Evolutionary conservation across 1,140 invertebrate genomes (phyloP).

Genomic region (Zaprionus africanus): DNA sequence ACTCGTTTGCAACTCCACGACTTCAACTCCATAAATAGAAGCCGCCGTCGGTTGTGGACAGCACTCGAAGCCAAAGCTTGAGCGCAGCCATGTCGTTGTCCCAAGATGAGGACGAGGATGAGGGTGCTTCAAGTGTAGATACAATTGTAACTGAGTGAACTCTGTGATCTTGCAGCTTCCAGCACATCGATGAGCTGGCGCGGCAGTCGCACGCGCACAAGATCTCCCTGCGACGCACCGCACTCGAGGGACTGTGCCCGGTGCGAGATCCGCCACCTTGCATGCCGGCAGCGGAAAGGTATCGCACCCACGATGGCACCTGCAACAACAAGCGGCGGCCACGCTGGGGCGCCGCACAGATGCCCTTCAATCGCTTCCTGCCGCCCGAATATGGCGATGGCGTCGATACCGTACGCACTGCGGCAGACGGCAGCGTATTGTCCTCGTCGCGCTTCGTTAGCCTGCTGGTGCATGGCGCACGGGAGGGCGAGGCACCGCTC

Average conservation of each 20-base stretch:
- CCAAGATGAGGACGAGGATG: constrained; percentile 31
- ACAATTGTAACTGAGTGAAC: neutral
- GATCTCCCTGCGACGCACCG: constrained; percentile 77
- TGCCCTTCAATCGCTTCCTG: constrained; percentile 92
- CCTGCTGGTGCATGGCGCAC: constrained; percentile 87
- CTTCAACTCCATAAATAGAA: constrained; percentile 61
- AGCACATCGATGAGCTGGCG: constrained; percentile 77
- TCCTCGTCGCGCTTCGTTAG: constrained; percentile 88
- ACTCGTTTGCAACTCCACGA: constrained; percentile 54
- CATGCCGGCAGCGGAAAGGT: constrained; percentile 85
- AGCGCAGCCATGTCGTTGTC: constrained; percentile 57
- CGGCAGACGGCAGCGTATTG: constrained; percentile 86
- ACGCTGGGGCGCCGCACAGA: constrained; percentile 93
- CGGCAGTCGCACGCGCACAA: constrained; percentile 76
- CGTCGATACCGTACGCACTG: constrained; percentile 86
- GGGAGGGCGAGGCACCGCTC: constrained; percentile 86
- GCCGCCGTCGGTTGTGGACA: constrained; percentile 39
- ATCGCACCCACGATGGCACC: constrained; percentile 93
- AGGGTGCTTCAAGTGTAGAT: neutral
- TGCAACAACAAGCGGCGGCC: constrained; percentile 92
- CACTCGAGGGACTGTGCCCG: constrained; percentile 78
- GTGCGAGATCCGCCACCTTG: constrained; percentile 77
- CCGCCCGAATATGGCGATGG: constrained; percentile 93
- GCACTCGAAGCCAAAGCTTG: constrained; percentile 68
- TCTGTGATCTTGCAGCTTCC: constrained; percentile 59